Conservation (phyloP, 2,888 invertebrate species). For the Dioctria linearis region DNA sequence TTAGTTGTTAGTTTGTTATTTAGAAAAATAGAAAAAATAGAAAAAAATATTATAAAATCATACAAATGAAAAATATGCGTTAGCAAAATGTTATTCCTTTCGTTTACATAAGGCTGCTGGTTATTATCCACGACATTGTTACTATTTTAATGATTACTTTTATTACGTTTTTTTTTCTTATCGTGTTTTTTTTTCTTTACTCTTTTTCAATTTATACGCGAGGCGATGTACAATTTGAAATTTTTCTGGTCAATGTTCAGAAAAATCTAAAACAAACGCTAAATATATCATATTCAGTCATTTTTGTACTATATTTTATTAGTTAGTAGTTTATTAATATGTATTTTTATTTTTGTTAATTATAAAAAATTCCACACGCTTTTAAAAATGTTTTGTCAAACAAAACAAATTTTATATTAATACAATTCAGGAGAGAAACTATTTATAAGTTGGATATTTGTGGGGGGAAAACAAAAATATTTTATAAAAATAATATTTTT, state of each 20-base stretch:
- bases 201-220: conserved; percentile 34
- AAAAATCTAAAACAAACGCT: conserved; percentile 43
- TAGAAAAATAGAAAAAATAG: conserved; percentile 56
- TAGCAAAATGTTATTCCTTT: conserved; percentile 60
- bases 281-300: conserved; percentile 52
- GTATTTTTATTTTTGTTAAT: conserved; percentile 42
- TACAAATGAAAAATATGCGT: conserved; percentile 57
- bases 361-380: conserved; percentile 62
- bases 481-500: conserved; percentile 48
- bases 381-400: conserved; percentile 63
- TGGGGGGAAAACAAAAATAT: conserved; percentile 47
- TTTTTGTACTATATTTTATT: conserved; percentile 52
- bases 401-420: conserved; percentile 59
- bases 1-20: conserved; percentile 50
- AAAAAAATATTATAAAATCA: conserved; percentile 55
- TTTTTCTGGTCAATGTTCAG: conserved; percentile 24
- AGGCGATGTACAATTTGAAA: conserved; percentile 33
- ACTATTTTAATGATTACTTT: conserved; percentile 59
- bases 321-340: conserved; percentile 38
- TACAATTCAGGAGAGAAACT: conserved; percentile 51
- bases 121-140: conserved; percentile 70
- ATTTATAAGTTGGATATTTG: conserved; percentile 40
- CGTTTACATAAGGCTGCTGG: conserved; percentile 69
- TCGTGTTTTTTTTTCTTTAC: conserved; percentile 54
- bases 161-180: conserved; percentile 55